Evolutionary conservation across 2,797 vertebrate species (phyloP).

Genomic region (Bovichtus diacanthus): DNA sequence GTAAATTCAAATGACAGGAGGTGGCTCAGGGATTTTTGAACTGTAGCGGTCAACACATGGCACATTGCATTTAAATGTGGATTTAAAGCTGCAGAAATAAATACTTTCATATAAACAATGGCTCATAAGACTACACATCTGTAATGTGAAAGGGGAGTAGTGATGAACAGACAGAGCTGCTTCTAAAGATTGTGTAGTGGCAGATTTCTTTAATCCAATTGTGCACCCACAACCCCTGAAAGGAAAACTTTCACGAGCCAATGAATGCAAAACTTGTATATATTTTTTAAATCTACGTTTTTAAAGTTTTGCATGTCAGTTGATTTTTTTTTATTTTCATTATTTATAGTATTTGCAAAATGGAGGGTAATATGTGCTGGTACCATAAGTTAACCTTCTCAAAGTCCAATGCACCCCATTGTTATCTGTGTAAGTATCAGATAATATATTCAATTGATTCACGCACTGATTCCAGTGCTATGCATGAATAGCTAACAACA

Average conservation of each 20-base stretch:
- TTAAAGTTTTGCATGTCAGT: background rate
- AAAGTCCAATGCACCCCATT: background rate
- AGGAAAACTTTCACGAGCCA: background rate
- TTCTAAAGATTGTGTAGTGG: background rate
- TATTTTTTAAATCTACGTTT: background rate
- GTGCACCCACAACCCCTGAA: background rate
- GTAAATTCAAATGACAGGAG: conserved; percentile 47
- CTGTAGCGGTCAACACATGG: background rate
- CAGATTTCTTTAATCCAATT: background rate
- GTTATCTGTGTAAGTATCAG: background rate
- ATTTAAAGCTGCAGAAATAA: conserved; percentile 12
- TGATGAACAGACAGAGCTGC: background rate
- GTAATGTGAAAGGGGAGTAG: background rate
- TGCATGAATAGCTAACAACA: background rate
- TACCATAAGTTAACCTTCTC: background rate
- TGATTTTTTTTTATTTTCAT: too few species aligned
- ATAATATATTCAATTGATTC: background rate
- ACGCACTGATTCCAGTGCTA: background rate
- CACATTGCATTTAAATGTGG: background rate
- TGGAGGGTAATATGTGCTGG: background rate
- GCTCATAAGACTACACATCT: background rate
- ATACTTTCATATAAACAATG: background rate
- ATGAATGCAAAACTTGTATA: background rate
- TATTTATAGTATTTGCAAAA: background rate
- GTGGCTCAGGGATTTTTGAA: conserved; percentile 23